phyloP scores from a whole-genome alignment of 2,113 vertebrate species.

The Pterocles burchelli region DNA sequence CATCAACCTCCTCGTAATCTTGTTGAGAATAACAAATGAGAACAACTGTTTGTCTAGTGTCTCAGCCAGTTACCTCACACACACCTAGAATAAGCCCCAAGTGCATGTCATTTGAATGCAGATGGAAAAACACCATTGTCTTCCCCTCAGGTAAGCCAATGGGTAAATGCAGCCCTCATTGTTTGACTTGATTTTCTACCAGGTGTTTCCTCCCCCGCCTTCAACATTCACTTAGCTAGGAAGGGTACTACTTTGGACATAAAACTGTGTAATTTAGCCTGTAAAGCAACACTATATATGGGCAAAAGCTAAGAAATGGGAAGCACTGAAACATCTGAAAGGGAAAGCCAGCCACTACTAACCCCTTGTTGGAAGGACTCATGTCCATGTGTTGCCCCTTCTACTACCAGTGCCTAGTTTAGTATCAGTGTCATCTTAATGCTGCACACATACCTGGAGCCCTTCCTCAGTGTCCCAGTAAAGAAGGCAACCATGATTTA shows the following conservation, averaged over 20 bases:
- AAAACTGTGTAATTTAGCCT: background rate
- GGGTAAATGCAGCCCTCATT: background rate
- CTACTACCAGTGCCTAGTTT: background rate
- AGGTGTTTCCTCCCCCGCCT: background rate
- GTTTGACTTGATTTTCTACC: background rate
- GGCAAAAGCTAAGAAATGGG: background rate
- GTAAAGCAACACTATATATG: background rate
- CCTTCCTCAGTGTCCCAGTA: background rate
- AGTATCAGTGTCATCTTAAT: background rate
- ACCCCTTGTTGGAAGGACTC: background rate
- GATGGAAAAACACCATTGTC: background rate
- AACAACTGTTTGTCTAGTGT: background rate
- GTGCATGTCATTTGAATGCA: background rate
- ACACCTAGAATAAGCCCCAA: background rate
- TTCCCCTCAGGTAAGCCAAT: background rate
- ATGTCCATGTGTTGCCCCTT: accelerated
- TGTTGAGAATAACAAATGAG: background rate
- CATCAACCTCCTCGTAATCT: background rate
- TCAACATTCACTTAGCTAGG: background rate
- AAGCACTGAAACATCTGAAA: background rate
- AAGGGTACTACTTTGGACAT: background rate
- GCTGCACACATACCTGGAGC: background rate
- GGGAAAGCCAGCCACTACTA: background rate
- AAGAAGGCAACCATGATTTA: background rate
- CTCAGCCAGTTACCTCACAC: background rate